Evolutionary conservation across 2,113 vertebrate genomes (phyloP), one percentile per base, ranked within the genome.

Genomic region (Uropsilus gracilis): DNA sequence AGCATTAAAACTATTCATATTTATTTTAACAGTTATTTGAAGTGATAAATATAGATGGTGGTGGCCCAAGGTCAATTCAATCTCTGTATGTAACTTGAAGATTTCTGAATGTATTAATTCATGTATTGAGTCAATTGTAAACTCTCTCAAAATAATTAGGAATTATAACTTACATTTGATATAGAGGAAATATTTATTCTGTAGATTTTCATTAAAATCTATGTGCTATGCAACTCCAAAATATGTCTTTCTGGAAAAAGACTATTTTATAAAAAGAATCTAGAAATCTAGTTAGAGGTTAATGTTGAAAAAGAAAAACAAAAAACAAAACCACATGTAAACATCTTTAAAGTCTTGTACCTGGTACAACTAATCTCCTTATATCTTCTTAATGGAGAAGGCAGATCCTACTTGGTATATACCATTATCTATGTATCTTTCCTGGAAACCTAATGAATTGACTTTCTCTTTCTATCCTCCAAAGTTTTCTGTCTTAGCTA

Each of bases 31-130:
- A 75, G 69, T 30, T 75, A 8, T 86, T 32, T 59, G 0, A 72
- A 95, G 39, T 68, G 78, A 87, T 78, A 76, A 90, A 57, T 18
- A 53, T 82, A 89, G 61, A 68, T 83, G 75, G 26, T 85, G 73
- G 18, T 86, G 75, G 71, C 17, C 42, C 68, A 75, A 96, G 59
- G 64, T 48, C 57, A 86, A 86, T 96, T 88, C 85, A 68, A 71
- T 37, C 89, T 2, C 0, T 83, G 86, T 71, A 34, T 95, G 57
- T 48, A 94, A 92, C 86, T 96, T 96, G 76, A 85, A 37, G 34
- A 80, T 92, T 78, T 96, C 82, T 80, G 57, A 73, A 57, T 96
- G 30, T 64, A 76, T 95, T 80, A 92, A 94, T 96, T 77, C 92
- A 83, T 94, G 57, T 85, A 92, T 95, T 90, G 85, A 87, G 42